phyloP scores from a whole-genome alignment of 37 sponge, comb jelly and placozoan species.

The Lycopodina hypogea region DNA sequence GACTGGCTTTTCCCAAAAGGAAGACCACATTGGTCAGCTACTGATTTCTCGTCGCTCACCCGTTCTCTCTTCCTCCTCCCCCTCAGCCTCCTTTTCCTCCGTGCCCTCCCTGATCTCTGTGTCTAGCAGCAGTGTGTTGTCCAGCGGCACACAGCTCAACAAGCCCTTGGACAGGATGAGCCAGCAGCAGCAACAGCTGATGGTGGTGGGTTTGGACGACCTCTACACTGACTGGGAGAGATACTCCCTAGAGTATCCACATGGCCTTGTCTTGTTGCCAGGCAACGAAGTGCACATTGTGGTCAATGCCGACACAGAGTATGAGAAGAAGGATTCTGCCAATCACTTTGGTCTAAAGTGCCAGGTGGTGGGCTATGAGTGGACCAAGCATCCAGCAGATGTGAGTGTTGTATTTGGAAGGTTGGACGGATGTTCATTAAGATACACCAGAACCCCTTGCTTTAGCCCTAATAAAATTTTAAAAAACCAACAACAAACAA shows the following conservation, averaged over 20 bases:
- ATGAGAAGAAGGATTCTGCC: slow-evolving; percentile 80
- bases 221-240: slow-evolving; percentile 53
- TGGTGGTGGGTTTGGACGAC: slow-evolving; percentile 46
- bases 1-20: slow-evolving; percentile 77
- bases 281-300: slow-evolving; percentile 80
- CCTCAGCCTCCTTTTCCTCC: neutral
- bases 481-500: too few species aligned
- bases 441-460: too few species aligned
- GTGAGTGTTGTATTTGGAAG: slow-evolving; percentile 11
- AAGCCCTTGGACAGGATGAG: neutral
- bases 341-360: slow-evolving; percentile 88
- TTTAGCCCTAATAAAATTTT: too few species aligned
- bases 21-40: slow-evolving; percentile 65
- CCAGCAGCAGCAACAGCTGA: neutral
- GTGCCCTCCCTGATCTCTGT: neutral
- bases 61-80: neutral
- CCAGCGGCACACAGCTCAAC: neutral
- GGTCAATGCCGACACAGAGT: slow-evolving; percentile 85
- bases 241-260: slow-evolving; percentile 47
- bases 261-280: slow-evolving; percentile 65
- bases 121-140: neutral
- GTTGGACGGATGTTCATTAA: neutral
- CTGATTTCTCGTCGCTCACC: slow-evolving; percentile 28
- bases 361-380: slow-evolving; percentile 87
- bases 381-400: slow-evolving; percentile 49